phyloP scores from a whole-genome alignment of 2,113 vertebrate species.

The Mungos mungo region DNA sequence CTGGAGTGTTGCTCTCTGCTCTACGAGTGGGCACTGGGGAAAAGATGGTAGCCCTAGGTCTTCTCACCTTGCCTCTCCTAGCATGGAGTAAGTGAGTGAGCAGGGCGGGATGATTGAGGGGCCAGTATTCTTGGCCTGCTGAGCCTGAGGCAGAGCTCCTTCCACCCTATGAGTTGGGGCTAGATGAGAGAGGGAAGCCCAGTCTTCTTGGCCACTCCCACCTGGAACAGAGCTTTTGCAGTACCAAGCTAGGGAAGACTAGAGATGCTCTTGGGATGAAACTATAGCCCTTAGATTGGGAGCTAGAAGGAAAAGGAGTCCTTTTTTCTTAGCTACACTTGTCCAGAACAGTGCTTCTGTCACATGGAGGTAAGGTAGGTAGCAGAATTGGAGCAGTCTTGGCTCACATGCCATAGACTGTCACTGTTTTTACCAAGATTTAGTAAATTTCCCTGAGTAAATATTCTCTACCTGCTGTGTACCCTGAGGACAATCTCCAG shows the following conservation, averaged over 20 bases:
- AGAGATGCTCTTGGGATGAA: background rate
- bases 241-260: background rate
- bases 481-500: background rate
- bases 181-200: background rate
- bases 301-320: background rate
- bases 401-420: background rate
- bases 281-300: background rate
- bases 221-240: background rate
- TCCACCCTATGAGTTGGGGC: background rate
- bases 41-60: background rate
- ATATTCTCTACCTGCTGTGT: background rate
- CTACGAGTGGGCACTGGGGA: background rate
- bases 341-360: background rate
- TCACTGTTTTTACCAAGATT: background rate
- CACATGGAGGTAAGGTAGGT: background rate
- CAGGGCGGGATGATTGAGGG: background rate
- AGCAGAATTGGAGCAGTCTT: background rate
- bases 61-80: background rate
- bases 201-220: background rate
- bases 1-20: background rate
- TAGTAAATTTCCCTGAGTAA: slow-evolving; percentile 40
- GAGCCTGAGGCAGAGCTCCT: background rate
- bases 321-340: background rate
- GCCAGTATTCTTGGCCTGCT: background rate
- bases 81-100: background rate